Base-by-base conservation (phyloP, 2,113 vertebrate species). In the Cyanocitta stelleri region DNA sequence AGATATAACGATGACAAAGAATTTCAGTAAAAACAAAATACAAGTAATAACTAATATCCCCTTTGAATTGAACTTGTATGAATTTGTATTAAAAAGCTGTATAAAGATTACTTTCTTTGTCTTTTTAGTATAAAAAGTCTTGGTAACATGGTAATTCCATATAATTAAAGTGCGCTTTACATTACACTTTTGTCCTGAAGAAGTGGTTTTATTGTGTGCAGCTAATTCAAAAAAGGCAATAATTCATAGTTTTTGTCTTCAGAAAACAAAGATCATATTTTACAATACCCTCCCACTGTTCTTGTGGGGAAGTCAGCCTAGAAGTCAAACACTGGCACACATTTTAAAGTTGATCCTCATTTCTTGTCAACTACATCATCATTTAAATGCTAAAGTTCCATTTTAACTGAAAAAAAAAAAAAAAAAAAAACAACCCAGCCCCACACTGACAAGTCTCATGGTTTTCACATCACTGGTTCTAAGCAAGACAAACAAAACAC, bases 191-290 rank as follows among this genome's bases (percentile, higher is more conserved):
- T 55, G 63, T 51, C 54, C 56, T 64, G 27, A 12, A 93, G 32
- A 79, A 82, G 54, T 22, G 48, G 15, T 68, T 89, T 73, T 58
- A 20, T 39, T 87, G 35, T 32, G n/a, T 29, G 32, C 58, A 67
- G 49, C 21, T 58, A 92, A 84, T 7, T 19, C 77, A 55, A 75
- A 81, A 95, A 84, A 55, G 43, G 32, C 39, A 92, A 41, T 54
- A 95, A 94, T 88, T 94, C 61, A 81, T 66, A 74, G 33, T 87
- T 80, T 73, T 88, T 94, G 30, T 88, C 78, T 84, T 89, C 75
- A 91, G 51, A 95, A 94, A 93, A 94, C 74, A 96, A 89, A 90
- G 75, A 73, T 4, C 39, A 1, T 67, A 90, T 92, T 93, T 92
- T 90, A 91, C 49, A 81, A 66, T 79, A 94, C 67, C 43, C n/a